Percentiles rank a stretch among this genome's conserved stretches.
Conservation (phyloP, 2,888 invertebrate species). For the Drosophila histrio region DNA sequence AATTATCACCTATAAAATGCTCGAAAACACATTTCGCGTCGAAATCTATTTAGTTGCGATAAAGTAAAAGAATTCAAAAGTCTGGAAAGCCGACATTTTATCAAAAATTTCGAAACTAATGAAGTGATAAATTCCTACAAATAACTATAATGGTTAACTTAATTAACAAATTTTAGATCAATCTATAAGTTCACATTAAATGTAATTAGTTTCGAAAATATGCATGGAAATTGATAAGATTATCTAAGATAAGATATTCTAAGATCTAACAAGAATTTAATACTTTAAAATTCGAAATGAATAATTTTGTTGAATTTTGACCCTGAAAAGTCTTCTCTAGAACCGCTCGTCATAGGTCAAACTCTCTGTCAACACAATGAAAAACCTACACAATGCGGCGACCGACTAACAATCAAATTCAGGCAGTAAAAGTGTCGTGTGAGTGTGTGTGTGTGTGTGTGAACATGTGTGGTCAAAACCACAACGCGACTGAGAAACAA, state of each 20-base stretch:
- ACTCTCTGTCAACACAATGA: constrained; percentile 34
- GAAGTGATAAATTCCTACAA: too few relatives aligned
- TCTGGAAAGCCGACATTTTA: not conserved
- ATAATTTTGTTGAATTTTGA: not conserved
- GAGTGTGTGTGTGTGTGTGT: constrained; percentile 2
- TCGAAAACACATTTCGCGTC: not conserved
- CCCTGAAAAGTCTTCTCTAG: constrained; percentile 8
- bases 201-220: too few relatives aligned
- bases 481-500: constrained; percentile 11
- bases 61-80: not conserved
- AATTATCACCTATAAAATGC: not conserved
- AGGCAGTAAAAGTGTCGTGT: constrained; percentile 16
- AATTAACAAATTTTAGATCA: not conserved
- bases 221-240: not conserved
- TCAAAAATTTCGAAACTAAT: not conserved
- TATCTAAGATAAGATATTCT: too few relatives aligned
- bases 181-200: not conserved
- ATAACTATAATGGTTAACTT: too few relatives aligned
- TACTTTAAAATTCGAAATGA: not conserved
- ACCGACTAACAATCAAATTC: constrained; percentile 28
- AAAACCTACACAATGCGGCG: constrained; percentile 25
- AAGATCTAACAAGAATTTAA: not conserved
- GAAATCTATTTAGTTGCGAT: not conserved
- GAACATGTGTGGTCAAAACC: constrained; percentile 38
- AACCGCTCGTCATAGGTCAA: constrained; percentile 15